Base-by-base conservation (phyloP, 1,140 invertebrate genomes). In the Holcopasites calliopsidis region DNA sequence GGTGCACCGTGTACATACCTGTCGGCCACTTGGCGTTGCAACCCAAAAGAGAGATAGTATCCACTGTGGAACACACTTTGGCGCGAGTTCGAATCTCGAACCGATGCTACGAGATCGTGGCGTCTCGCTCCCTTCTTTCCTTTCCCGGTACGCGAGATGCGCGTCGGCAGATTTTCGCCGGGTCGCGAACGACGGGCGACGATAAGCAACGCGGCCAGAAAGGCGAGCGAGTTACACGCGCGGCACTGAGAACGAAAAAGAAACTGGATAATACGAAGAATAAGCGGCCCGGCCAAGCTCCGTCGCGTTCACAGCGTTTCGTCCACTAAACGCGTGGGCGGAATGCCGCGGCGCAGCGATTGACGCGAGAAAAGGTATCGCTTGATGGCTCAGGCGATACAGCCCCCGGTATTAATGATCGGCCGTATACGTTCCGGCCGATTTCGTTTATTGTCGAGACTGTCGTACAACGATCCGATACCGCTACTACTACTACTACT, bases 21-120 rank as follows among this genome's bases (percentile, higher is more conserved):
- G 35, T 60, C 52, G 55, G 50, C 78, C 66, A 76, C 68, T 60
- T 74, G 49, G 31, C 47, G 77, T 77, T 55, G 71, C 71, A 80
- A 80, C 62, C 69, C 77, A 77, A 80, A 73, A 55, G 31, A 42
- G 3, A 61, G 18, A 58, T 76, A 76, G 42, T 70, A 79, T 78
- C 66, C 77, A 76, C 65, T 76, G 47, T 71, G 64, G 57, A 72
- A 49, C 58, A 40, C 79, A 79, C 76, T 81, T 68, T 60, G 76
- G 71, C 62, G 60, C 71, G 71, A 68, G 47, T 66, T 75, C 23
- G 55, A 60, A 61, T 54, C 52, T 78, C 76, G 11, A 74, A 62
- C 64, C 44, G 49, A 47, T 75, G 44, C 6, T 35, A 35, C 26
- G 54, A 31, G 28, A 49, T 18, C 42, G 54, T 31, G 38, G 54